Evolutionary conservation across 2,888 invertebrate species (phyloP).

Genomic region (Pyralis farinalis): DNA sequence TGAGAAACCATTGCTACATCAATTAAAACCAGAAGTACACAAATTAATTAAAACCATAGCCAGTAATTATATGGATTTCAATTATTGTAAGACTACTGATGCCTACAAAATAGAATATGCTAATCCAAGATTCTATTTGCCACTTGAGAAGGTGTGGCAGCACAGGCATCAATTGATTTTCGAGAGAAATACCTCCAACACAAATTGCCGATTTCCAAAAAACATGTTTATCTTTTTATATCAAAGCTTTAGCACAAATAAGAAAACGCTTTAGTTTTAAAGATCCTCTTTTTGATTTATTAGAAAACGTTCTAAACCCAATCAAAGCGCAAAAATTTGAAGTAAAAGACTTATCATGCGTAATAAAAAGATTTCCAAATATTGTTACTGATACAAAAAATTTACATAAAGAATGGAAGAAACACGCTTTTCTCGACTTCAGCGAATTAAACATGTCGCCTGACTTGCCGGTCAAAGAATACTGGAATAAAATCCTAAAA

Average conservation of each 20-base stretch:
- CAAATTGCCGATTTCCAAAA: not conserved
- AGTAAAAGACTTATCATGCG: too few species aligned
- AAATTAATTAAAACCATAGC: slow-evolving; percentile 3
- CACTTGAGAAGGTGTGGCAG: slow-evolving; percentile 13
- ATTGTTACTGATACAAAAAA: too few species aligned
- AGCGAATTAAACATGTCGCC: too few species aligned
- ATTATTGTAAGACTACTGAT: slow-evolving; percentile 10
- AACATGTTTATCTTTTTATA: slow-evolving; percentile 2
- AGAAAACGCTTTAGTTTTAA: too few species aligned
- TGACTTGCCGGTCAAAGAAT: too few species aligned
- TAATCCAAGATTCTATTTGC: slow-evolving; percentile 15
- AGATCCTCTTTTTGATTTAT: slow-evolving; percentile 6
- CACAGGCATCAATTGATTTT: slow-evolving; percentile 11
- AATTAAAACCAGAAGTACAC: slow-evolving; percentile 9
- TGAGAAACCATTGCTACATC: slow-evolving; percentile 4
- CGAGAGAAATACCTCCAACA: slow-evolving; percentile 13
- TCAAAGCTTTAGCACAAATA: not conserved
- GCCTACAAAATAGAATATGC: slow-evolving; percentile 11
- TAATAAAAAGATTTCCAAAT: too few species aligned
- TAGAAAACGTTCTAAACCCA: slow-evolving; percentile 6
- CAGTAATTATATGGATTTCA: slow-evolving; percentile 10
- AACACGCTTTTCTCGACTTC: too few species aligned
- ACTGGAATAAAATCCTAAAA: too few species aligned
- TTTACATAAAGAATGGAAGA: too few species aligned
- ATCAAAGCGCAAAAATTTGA: slow-evolving; percentile 1